Base-by-base conservation (phyloP, 2,888 invertebrate genomes). In the Lasius platythorax region DNA sequence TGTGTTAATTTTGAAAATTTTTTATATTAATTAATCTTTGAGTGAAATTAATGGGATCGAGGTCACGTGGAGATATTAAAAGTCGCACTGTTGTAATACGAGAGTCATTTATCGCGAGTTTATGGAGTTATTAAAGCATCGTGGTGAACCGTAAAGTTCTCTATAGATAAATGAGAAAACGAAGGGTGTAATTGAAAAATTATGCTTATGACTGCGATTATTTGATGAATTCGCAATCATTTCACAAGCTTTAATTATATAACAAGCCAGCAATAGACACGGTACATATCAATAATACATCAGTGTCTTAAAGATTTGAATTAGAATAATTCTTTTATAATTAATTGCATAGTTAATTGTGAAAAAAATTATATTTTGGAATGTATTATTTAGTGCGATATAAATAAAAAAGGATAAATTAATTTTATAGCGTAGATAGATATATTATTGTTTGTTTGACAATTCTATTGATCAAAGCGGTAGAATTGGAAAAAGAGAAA, bases 121-220 rank as follows among this genome's bases (percentile, higher is more conserved):
- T 78, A 50, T 28, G n/a, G 18, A 40, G 70, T 78, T 68, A 68
- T 68, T 56, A 28, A 56, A 56, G 70, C 70, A 53, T 53, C 18
- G n/a, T 56, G 53, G 37, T 30, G 70, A 78, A 70, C 70, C 40
- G 70, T 43, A 30, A 28, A 43, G 56, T 70, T 33, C 70, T 30
- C 40, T 9, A 9, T 30, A 68, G 56, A 78, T 70, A 68, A 68
- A 70, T 66, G 43, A 43, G 6, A 70, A 56, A 18, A 9, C 56
- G n/a, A 40, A 68, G 56, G 15, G n/a, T n/a, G 6, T 78, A 78
- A 68, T 78, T 78, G 70, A 68, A 78, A 78, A 78, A 78, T 78
- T 28, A n/a, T 23, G 46, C 15, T 63, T 33, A 33, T 15, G 63
- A 23, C 23, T 63, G 56, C 46, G 64, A 75, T 78, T 53, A 37